Percentiles rank a stretch among this genome's conserved stretches.
phyloP scores from a whole-genome alignment of 2,797 vertebrate species.

The Melanotaenia nigrans region DNA sequence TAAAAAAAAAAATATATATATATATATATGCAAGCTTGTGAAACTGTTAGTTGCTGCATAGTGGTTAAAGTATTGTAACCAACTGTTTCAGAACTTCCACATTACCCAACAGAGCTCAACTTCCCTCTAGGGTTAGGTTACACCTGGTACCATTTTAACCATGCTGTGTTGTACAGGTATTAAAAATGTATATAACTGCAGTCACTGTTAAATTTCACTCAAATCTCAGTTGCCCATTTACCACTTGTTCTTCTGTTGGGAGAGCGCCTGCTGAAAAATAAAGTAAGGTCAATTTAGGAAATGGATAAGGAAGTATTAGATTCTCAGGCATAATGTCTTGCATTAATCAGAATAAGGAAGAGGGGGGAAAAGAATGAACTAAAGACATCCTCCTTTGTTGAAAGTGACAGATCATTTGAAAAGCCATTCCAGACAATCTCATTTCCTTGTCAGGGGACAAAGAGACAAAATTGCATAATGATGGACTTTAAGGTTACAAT shows the following conservation, averaged over 20 bases:
- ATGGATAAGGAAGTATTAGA: not conserved
- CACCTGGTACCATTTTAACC: conserved; percentile 45
- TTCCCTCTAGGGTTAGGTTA: conserved; percentile 58
- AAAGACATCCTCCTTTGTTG: conserved; percentile 29
- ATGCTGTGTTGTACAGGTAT: conserved; percentile 52
- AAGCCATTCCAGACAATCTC: not conserved
- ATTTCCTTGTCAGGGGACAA: conserved; percentile 39
- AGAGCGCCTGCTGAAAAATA: conserved; percentile 65
- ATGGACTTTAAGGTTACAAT: not conserved
- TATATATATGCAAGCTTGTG: conserved; percentile 33
- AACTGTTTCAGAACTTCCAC: conserved; percentile 56
- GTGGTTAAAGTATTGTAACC: conserved; percentile 36
- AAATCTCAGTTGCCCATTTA: conserved; percentile 51
- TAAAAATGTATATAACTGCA: conserved; percentile 16
- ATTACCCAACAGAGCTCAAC: conserved; percentile 61
- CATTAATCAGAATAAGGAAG: conserved; percentile 9
- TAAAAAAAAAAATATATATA: not conserved
- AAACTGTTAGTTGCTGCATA: conserved; percentile 70
- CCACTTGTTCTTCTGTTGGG: conserved; percentile 52
- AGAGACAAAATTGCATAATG: conserved; percentile 32
- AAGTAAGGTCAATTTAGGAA: conserved; percentile 32
- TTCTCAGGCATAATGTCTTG: not conserved
- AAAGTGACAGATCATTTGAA: conserved; percentile 5
- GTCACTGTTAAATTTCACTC: conserved; percentile 16
- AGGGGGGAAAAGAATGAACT: too few relatives aligned